Conservation (phyloP, 2,113 vertebrate genomes). For the Amazona guildingii region DNA sequence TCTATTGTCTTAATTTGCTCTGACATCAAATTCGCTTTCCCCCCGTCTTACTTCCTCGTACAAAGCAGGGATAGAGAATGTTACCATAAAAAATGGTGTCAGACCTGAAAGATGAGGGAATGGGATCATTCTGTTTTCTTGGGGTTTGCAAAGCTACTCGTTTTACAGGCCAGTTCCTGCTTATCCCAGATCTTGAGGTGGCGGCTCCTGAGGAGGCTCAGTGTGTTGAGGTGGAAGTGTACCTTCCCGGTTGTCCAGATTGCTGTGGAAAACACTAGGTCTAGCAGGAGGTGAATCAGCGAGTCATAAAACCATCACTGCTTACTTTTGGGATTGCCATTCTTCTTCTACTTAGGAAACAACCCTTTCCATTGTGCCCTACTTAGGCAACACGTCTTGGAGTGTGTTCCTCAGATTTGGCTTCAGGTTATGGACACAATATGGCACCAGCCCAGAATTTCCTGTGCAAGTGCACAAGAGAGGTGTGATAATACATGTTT, state of each 20-base stretch:
- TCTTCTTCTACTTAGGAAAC: not conserved
- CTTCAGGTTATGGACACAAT: not conserved
- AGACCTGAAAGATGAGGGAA: not conserved
- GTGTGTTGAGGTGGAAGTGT: not conserved
- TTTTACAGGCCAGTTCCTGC: not conserved
- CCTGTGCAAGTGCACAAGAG: not conserved
- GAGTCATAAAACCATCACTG: not conserved
- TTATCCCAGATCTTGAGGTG: not conserved
- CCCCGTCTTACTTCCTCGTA: not conserved
- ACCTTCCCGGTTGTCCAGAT: not conserved
- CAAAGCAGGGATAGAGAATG: not conserved
- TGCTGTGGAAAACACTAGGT: not conserved
- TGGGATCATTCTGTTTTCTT: not conserved
- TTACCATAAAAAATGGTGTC: not conserved
- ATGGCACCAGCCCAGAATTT: not conserved
- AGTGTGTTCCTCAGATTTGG: not conserved
- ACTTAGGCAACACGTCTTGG: not conserved
- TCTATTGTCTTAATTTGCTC: not conserved
- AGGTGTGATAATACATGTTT: not conserved
- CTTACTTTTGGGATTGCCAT: not conserved
- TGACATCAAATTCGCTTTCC: not conserved
- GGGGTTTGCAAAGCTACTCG: not conserved
- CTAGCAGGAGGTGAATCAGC: not conserved
- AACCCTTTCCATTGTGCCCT: not conserved
- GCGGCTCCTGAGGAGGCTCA: not conserved